phyloP scores from a whole-genome alignment of 2,888 invertebrate species.

The Platycnemis pennipes region DNA sequence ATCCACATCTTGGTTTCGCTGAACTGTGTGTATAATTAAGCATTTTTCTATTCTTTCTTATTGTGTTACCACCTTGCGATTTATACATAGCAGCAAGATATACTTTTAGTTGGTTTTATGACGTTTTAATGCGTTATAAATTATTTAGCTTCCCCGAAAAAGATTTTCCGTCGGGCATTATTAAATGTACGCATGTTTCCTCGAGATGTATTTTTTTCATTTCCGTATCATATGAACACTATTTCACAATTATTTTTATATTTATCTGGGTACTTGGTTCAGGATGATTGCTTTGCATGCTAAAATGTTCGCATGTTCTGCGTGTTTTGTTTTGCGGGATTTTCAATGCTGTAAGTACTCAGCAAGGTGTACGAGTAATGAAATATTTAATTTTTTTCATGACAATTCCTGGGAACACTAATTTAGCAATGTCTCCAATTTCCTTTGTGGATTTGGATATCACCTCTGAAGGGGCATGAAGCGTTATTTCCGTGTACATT shows the following conservation, averaged over 20 bases:
- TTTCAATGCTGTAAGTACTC: not conserved
- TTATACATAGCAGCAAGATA: not conserved
- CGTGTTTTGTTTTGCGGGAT: not conserved
- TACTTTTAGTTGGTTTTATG: too few relatives aligned
- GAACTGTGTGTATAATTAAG: not conserved
- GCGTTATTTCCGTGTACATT: too few relatives aligned
- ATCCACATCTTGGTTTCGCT: conserved; percentile 12
- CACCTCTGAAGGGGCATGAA: too few relatives aligned
- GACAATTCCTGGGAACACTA: not conserved
- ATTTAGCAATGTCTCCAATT: not conserved
- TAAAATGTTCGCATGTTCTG: not conserved
- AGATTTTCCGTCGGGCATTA: not conserved
- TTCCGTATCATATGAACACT: too few relatives aligned
- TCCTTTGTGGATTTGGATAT: too few relatives aligned
- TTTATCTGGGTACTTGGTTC: not conserved
- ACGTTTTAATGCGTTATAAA: too few relatives aligned
- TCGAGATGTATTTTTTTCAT: not conserved
- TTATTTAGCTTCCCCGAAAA: too few relatives aligned
- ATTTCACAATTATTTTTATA: not conserved
- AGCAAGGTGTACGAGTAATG: not conserved
- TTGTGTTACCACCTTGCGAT: not conserved
- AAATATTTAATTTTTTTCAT: not conserved
- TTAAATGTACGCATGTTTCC: not conserved
- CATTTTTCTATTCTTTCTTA: not conserved
- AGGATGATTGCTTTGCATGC: not conserved